These are phyloP conservation scores for Trachelus iudaicus DNA, from an alignment of 2,888 invertebrate genomes.

Conservation along the genomic window DNA sequence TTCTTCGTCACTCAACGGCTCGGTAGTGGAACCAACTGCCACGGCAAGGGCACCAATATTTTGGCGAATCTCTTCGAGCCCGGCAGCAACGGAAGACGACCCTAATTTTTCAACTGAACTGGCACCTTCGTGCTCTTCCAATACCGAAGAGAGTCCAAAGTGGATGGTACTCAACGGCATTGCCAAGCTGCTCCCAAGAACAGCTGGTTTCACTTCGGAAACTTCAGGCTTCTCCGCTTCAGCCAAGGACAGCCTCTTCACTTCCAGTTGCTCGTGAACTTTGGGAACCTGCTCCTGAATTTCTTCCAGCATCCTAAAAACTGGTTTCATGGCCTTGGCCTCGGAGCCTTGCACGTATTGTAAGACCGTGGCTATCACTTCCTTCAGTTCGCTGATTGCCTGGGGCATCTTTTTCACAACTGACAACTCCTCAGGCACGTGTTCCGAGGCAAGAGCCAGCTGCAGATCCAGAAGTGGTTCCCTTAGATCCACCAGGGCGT, in stretches of 20 bases:
- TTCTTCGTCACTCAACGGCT: constrained; percentile 33
- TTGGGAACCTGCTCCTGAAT: constrained; percentile 44
- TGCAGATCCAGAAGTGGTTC: constrained; percentile 52
- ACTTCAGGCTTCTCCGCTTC: background rate
- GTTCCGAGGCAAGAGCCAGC: constrained; percentile 45
- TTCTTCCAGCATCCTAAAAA: constrained; percentile 46
- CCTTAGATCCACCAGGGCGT: constrained; percentile 48
- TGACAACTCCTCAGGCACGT: constrained; percentile 62
- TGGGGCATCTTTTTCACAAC: constrained; percentile 71
- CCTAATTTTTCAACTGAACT: constrained; percentile 3
- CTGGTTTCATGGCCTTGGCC: constrained; percentile 34
- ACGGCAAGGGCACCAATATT: constrained; percentile 47
- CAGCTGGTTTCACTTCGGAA: constrained; percentile 15
- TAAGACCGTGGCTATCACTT: constrained; percentile 74
- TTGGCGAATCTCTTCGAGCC: constrained; percentile 48
- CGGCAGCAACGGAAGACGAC: constrained; percentile 27
- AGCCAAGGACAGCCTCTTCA: background rate
- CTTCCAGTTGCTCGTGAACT: constrained; percentile 27
- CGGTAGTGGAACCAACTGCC: constrained; percentile 35
- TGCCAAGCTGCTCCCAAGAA: constrained; percentile 26
- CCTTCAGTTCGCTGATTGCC: constrained; percentile 74
- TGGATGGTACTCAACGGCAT: constrained; percentile 46
- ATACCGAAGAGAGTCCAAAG: constrained; percentile 46
- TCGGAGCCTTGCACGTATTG: constrained; percentile 69
- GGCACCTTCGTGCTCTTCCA: constrained; percentile 41